phyloP scores from a whole-genome alignment of 2,113 vertebrate genomes.

The Phainopepla nitens region DNA sequence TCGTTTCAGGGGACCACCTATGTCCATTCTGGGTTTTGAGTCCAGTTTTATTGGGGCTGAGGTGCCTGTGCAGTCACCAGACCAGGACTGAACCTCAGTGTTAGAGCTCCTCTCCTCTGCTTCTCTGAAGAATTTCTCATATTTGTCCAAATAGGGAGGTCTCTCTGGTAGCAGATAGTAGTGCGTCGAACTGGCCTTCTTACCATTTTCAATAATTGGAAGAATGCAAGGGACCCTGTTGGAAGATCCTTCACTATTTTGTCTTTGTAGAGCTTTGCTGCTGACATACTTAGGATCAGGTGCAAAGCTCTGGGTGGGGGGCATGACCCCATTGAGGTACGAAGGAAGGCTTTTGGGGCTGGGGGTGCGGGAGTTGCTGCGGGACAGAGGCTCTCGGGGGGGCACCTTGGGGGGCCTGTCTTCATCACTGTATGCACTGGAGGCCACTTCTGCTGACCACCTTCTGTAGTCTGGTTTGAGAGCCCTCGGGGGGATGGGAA shows the following conservation, averaged over 20 bases:
- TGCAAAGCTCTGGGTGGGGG: conserved; percentile 95
- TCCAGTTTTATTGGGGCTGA: conserved; percentile 53
- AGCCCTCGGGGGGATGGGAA: conserved; percentile 89
- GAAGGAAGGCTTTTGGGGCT: conserved; percentile 92
- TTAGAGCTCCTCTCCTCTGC: conserved; percentile 56
- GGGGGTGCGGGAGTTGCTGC: conserved; percentile 83
- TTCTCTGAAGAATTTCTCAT: conserved; percentile 83
- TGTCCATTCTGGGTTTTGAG: conserved; percentile 59
- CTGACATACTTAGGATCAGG: conserved; percentile 95
- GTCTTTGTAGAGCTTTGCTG: conserved; percentile 85
- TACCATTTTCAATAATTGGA: conserved; percentile 90
- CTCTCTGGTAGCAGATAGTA: conserved; percentile 92
- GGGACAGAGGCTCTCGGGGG: conserved; percentile 85
- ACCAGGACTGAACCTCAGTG: conserved; percentile 18
- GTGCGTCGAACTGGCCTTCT: conserved; percentile 89
- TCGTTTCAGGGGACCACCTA: conserved; percentile 53
- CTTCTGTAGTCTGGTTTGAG: conserved; percentile 85
- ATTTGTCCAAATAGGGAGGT: conserved; percentile 82
- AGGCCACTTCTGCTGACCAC: conserved; percentile 94
- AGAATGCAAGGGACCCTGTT: conserved; percentile 85
- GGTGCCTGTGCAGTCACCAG: conserved; percentile 29
- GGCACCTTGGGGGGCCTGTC: conserved; percentile 92
- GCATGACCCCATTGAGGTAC: conserved; percentile 94
- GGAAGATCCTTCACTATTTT: conserved; percentile 88
- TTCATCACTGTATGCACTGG: conserved; percentile 87